phyloP scores from a whole-genome alignment of 2,888 invertebrate species.

The Melanophora roralis region DNA sequence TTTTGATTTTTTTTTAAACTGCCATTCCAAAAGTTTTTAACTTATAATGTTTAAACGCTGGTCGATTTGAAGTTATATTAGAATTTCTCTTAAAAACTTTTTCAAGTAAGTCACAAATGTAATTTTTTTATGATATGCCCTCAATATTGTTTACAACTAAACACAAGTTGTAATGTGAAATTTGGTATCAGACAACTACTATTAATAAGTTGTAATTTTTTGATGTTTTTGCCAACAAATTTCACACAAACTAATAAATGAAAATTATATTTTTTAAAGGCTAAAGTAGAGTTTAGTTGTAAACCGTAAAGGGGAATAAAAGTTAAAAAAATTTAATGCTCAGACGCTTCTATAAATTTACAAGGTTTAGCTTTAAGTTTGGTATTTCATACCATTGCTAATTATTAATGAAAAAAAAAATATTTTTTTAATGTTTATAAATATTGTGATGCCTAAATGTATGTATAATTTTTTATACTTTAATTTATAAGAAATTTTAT shows the following conservation, averaged over 20 bases:
- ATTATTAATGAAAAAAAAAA: neutral
- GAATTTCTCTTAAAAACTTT: constrained; percentile 9
- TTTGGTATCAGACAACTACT: too few species aligned
- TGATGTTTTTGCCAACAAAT: neutral
- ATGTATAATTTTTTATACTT: neutral
- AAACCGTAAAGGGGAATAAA: too few species aligned
- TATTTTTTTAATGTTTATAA: constrained; percentile 11
- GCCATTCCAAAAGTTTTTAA: constrained; percentile 45
- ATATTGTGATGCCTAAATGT: constrained; percentile 37
- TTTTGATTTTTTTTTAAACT: neutral
- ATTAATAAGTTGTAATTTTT: neutral
- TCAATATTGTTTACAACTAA: too few species aligned
- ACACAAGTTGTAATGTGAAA: too few species aligned
- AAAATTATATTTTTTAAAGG: too few species aligned
- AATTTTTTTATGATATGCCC: too few species aligned
- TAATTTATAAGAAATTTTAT: constrained; percentile 5
- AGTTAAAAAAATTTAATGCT: constrained; percentile 23
- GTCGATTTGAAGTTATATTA: constrained; percentile 46
- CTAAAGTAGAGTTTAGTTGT: too few species aligned
- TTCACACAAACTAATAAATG: too few species aligned
- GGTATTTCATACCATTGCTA: neutral
- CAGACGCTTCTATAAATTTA: constrained; percentile 48
- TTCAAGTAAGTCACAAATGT: too few species aligned
- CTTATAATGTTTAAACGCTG: constrained; percentile 54
- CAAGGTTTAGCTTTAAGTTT: constrained; percentile 23